Percentiles rank a stretch among this genome's conserved stretches.
phyloP scores from a whole-genome alignment of 2,113 vertebrate species.

The Etheostoma cragini region DNA sequence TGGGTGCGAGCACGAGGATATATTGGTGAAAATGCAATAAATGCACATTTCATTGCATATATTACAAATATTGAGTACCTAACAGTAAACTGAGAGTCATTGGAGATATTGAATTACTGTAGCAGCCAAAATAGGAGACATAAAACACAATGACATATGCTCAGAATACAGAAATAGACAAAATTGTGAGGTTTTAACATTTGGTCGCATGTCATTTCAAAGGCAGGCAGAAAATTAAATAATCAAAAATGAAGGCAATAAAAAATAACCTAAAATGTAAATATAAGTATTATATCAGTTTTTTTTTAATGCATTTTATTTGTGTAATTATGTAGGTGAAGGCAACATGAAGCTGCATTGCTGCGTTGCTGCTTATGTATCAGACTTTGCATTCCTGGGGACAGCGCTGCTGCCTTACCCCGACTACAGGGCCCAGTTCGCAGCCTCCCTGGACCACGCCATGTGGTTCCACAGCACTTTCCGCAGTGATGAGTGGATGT shows the following conservation, averaged over 20 bases:
- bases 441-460: conserved; percentile 93
- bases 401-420: conserved; percentile 88
- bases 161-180: neutral
- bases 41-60: neutral
- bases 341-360: conserved; percentile 95
- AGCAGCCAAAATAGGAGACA: neutral
- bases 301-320: neutral
- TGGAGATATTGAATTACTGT: neutral
- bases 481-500: conserved; percentile 95
- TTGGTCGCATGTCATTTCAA: neutral
- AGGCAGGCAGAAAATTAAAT: neutral
- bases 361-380: conserved; percentile 95
- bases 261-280: neutral
- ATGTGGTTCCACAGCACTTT: conserved; percentile 97
- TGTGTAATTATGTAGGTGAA: conserved; percentile 74
- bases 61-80: neutral
- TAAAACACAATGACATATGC: neutral
- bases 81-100: neutral
- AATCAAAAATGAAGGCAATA: neutral
- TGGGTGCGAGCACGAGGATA: conserved; percentile 93
- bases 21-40: conserved; percentile 86
- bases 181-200: neutral
- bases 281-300: neutral
- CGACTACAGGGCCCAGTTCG: conserved; percentile 76
- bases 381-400: conserved; percentile 90